Conservation (phyloP, 1,140 invertebrate species). For the Notospermus geniculatus region DNA sequence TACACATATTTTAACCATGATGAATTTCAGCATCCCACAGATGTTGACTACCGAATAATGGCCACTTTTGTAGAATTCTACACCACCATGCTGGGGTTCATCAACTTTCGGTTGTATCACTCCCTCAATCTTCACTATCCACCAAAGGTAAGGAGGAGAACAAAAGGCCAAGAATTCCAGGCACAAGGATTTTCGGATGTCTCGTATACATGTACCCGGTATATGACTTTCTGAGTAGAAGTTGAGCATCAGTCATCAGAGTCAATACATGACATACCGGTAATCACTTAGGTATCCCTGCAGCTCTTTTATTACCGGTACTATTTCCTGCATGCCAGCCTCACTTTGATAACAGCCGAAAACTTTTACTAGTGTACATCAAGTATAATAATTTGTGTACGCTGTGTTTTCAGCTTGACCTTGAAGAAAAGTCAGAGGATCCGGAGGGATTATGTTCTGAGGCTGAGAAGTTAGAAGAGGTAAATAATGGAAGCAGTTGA, state of each 20-base stretch:
- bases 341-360: too few relatives aligned
- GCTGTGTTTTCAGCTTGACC: conserved; percentile 17
- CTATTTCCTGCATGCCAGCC: too few relatives aligned
- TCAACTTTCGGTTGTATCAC: conserved; percentile 69
- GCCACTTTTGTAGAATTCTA: conserved; percentile 98
- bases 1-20: too few relatives aligned
- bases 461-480: conserved; percentile 30
- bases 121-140: conserved; percentile 92
- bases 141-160: conserved; percentile 69
- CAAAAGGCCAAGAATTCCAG: too few relatives aligned
- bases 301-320: too few relatives aligned
- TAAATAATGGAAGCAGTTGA: too few relatives aligned
- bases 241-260: too few relatives aligned
- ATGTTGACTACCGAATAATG: conserved; percentile 98
- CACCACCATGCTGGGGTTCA: conserved; percentile 78
- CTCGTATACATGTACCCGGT: conserved; percentile 55
- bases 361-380: too few relatives aligned
- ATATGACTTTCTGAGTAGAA: too few relatives aligned
- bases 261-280: too few relatives aligned
- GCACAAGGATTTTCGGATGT: too few relatives aligned
- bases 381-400: conserved; percentile 1
- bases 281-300: too few relatives aligned
- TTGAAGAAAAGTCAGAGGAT: conserved; percentile 21
- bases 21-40: conserved; percentile 61
- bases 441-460: conserved; percentile 18